Base-by-base conservation (phyloP, 1,140 invertebrate species). In the Ylistrum balloti region DNA sequence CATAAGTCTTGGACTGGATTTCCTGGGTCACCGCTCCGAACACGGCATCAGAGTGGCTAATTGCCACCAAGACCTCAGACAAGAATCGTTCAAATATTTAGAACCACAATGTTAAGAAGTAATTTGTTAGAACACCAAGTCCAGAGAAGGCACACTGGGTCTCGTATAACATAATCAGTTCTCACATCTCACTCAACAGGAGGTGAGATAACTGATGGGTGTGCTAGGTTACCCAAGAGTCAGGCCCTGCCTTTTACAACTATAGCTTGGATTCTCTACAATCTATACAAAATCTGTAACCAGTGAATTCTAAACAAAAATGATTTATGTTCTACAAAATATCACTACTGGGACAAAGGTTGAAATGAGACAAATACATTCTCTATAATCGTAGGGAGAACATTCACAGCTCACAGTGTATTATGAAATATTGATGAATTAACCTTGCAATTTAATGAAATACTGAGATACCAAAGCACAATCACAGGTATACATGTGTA, bases 21-120 rank as follows among this genome's bases (percentile, higher is more conserved):
- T 17, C 5, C n/a, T 11, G n/a, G 56, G 56, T 74, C 56, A 28
- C 56, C 56, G 28, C n/a, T 2, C 22, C 56, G 56, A 74, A n/a
- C 56, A 74, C n/a, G 2, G 56, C n/a, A 74, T 74, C 56, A 74
- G 56, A 74, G 56, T 74, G 56, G 56, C 56, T 74, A 74, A 74
- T 74, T 74, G 56, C 56, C n/a, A 28, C 56, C 56, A 3, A 74
- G 56, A 74, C 56, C 56, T 74, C 56, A 74, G 56, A 74, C 56
- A 74, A 28, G 56, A 74, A 74, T 74, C n/a, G 56, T 74, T 74
- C 1, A 74, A 74, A 74, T 74, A 74, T 74, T 74, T 74, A 74
- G 28, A 74, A 74, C 56, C n/a, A 74, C 56, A 74, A 74, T 74
- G 56, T 74, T 74, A 74, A 74, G 56, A 74, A 74, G 56, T 74